These are phyloP conservation scores for Boleophthalmus pectinirostris DNA, from an alignment of 2,113 vertebrate species.

Conservation along the genomic window DNA sequence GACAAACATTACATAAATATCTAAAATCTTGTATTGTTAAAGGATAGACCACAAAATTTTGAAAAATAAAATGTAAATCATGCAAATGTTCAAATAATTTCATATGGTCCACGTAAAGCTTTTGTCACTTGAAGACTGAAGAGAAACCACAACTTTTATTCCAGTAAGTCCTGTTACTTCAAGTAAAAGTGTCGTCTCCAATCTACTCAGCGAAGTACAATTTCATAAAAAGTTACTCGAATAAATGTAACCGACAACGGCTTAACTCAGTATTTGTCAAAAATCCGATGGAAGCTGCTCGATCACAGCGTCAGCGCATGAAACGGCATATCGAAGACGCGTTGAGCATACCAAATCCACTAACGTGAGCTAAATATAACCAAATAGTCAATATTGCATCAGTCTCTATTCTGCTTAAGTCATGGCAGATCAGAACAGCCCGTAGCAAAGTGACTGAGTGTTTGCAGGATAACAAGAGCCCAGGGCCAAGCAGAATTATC, in stretches of 20 bases:
- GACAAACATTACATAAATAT: too few species aligned
- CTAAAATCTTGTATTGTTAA: too few species aligned
- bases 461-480: background rate
- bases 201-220: background rate
- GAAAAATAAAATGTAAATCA: too few species aligned
- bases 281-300: background rate
- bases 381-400: background rate
- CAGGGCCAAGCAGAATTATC: background rate
- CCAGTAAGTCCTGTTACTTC: too few species aligned
- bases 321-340: background rate
- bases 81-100: too few species aligned
- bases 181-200: too few species aligned
- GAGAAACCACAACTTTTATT: too few species aligned
- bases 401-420: constrained; percentile 3
- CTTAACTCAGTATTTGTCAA: background rate
- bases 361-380: background rate
- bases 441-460: background rate
- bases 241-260: background rate
- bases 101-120: too few species aligned
- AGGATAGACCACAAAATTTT: too few species aligned
- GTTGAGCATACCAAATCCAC: background rate
- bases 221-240: background rate
- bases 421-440: background rate
- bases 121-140: too few species aligned
- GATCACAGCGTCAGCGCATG: background rate